phyloP scores from a whole-genome alignment of 2,113 vertebrate species.

The Corythaeola cristata region DNA sequence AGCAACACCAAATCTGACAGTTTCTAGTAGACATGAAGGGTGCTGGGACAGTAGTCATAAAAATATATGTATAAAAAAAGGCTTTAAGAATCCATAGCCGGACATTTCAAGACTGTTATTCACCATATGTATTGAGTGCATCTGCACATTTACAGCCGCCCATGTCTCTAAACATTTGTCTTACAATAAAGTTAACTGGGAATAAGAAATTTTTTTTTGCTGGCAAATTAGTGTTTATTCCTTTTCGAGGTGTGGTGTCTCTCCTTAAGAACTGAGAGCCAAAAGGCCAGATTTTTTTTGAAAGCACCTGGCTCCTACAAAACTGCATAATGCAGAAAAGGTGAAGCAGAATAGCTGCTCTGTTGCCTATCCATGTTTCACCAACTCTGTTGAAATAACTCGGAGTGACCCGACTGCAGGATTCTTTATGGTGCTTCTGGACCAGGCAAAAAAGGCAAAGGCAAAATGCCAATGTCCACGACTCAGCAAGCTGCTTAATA shows the following conservation, averaged over 20 bases:
- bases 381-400: background rate
- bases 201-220: background rate
- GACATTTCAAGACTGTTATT: background rate
- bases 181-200: background rate
- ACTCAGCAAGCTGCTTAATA: background rate
- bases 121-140: background rate
- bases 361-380: background rate
- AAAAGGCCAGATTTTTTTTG: background rate
- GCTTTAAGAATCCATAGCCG: background rate
- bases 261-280: background rate
- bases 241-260: background rate
- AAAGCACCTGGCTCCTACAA: background rate
- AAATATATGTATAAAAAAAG: background rate
- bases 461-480: rapidly evolving
- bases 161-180: background rate
- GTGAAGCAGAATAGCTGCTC: background rate
- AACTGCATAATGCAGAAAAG: background rate
- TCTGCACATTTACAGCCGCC: background rate
- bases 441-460: background rate
- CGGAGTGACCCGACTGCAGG: background rate
- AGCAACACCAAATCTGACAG: background rate
- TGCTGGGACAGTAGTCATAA: background rate
- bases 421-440: background rate
- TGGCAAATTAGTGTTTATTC: background rate
- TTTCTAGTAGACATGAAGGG: background rate